These are phyloP conservation scores for Trissolcus japonicus DNA, from an alignment of 2,888 invertebrate species.

Conservation along the genomic window DNA sequence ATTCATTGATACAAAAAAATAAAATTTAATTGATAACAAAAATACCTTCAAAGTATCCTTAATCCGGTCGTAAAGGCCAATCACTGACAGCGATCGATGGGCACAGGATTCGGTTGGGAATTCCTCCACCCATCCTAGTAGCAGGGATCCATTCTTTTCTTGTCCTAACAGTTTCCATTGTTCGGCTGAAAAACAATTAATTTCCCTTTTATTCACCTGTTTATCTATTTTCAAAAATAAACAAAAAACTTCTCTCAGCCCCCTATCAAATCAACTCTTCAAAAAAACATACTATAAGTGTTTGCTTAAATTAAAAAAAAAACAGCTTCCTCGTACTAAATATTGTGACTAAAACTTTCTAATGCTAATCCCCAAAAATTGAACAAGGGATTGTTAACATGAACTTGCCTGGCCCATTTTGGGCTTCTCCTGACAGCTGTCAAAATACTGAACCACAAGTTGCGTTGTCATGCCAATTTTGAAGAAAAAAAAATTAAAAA, in stretches of 20 bases:
- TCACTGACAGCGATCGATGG: constrained; percentile 64
- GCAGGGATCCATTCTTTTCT: constrained; percentile 85
- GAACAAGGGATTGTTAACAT: no score
- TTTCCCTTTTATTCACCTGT: not conserved
- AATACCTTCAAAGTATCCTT: constrained; percentile 67
- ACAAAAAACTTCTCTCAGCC: not conserved
- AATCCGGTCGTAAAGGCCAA: constrained; percentile 71
- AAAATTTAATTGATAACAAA: not conserved
- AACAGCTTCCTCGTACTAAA: not conserved
- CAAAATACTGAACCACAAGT: no score
- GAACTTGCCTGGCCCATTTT: no score
- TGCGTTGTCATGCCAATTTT: no score
- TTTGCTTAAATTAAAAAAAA: not conserved
- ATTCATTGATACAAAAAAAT: not conserved
- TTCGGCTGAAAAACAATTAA: constrained; percentile 75
- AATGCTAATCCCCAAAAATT: not conserved
- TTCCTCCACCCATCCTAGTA: constrained; percentile 82
- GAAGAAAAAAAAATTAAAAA: not conserved
- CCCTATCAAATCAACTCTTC: not conserved
- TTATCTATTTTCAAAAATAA: not conserved
- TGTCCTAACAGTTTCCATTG: constrained; percentile 90
- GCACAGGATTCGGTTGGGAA: constrained; percentile 47
- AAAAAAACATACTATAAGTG: not conserved
- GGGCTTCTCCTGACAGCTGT: no score
- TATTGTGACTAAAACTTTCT: not conserved